phyloP scores from a whole-genome alignment of 92 coral and sea anemone genomes.

The Parazoanthus atlanticus region DNA sequence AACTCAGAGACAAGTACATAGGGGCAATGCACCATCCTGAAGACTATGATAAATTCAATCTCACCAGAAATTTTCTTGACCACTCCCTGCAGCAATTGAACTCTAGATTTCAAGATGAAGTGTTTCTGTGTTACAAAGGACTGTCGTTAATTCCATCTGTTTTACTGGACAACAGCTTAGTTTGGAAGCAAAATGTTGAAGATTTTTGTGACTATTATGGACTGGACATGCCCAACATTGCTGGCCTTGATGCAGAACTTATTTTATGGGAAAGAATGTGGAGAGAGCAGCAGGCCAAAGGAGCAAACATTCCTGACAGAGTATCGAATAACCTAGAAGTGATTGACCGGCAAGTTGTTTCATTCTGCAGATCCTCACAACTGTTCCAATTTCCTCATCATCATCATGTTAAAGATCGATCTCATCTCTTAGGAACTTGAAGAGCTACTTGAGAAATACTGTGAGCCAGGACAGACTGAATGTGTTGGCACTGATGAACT shows the following conservation, averaged over 20 bases:
- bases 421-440: slow-evolving; percentile 54
- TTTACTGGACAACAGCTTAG: background rate
- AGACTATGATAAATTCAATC: too few relatives aligned
- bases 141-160: too few relatives aligned
- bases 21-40: slow-evolving; percentile 38
- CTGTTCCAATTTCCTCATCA: slow-evolving; percentile 58
- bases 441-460: slow-evolving; percentile 63
- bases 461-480: slow-evolving; percentile 67
- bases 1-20: slow-evolving; percentile 5
- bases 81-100: too few relatives aligned
- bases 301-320: slow-evolving; percentile 64
- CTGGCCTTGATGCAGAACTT: slow-evolving; percentile 63
- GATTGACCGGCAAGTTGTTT: slow-evolving; percentile 58
- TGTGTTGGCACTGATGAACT: slow-evolving; percentile 61
- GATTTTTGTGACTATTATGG: slow-evolving; percentile 38
- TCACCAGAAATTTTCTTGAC: too few relatives aligned
- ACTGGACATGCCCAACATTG: slow-evolving; percentile 62
- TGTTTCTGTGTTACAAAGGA: too few relatives aligned
- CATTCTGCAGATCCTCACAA: slow-evolving; percentile 59
- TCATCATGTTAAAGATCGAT: slow-evolving; percentile 70
- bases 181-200: slow-evolving; percentile 6
- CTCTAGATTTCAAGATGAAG: too few relatives aligned
- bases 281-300: slow-evolving; percentile 40
- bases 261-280: slow-evolving; percentile 63
- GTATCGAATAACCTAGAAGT: slow-evolving; percentile 47